Evolutionary conservation across 2,888 invertebrate genomes (phyloP), one percentile per base, ranked within the genome.

Genomic region (Eupithecia insigniata): DNA sequence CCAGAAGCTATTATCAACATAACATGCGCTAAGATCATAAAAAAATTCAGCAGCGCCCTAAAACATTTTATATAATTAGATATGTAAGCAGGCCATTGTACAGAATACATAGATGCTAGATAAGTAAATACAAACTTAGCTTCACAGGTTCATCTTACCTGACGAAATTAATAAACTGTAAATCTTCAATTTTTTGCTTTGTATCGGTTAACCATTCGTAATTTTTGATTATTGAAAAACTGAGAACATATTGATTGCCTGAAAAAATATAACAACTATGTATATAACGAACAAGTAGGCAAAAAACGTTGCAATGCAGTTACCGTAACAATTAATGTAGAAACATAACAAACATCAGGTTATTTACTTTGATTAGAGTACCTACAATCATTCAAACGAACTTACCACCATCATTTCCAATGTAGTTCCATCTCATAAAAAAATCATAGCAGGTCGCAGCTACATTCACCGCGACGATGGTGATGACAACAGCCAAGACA

Each of bases 191-290:
- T 36, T 28, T 68, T 14, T 22, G 34, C 28, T 46, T 22, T n/a
- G 46, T 51, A 32, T 36, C 65, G n/a, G n/a, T 51, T 16, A 74
- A 43, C 68, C 46, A 67, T n/a, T 74, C 16, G 32, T 58, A 70
- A 39, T 71, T 74, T 66, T 39, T 46, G 4, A 66, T 43, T 26
- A 70, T 36, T 34, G 74, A 74, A 34, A 71, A 74, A 46, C 71
- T 71, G 16, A 71, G 46, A 30, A 74, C 18, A 46, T 68, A 66
- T 66, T 69, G 51, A 22, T 74, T 71, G 26, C 74, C 74, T 74
- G 69, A 16, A 65, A 39, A 69, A 62, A 66, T 36, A 16, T 16
- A 39, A 5, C 16, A 3, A 39, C 16, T 8, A 39, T 3, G 39
- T 39, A 39, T 14, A n/a, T n/a, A n/a, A n/a, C n/a, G n/a, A n/a